Evolutionary conservation across 2,888 invertebrate genomes (phyloP), one percentile per base, ranked within the genome.

Genomic region (Xestia c-nigrum): DNA sequence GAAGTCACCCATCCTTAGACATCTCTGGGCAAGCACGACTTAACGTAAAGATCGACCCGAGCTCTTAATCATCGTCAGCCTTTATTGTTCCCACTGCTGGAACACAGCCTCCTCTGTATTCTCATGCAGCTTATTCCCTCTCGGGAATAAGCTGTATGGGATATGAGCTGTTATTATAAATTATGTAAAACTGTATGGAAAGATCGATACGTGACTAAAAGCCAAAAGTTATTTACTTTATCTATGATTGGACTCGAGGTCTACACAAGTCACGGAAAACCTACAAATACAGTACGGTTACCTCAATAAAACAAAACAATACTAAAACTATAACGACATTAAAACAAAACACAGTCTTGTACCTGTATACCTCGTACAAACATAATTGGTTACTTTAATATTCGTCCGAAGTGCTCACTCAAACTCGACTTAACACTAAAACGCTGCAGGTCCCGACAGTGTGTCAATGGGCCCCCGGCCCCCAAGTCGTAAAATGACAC

Each of bases 401-500:
- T 57, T 21, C 64, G 24, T 78, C 78, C 66, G 61, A 88, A 86
- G 76, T 80, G 71, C 64, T 81, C 73, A 75, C 76, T 85, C 74
- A 81, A 84, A 83, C 74, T 59, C 50, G 76, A 83, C 65, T 81
- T 74, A 84, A 80, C 85, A 79, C 78, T 83, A 80, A 82, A 85
- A 79, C 52, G 78, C 81, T 80, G 65, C 73, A 65, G 77, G 75
- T 72, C 57, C n/a, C 75, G 71, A 81, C 76, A 78, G 76, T 80
- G 80, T 86, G 76, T 66, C 76, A 85, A 81, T 70, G 50, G 74
- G 57, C 55, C 65, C 74, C 65, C 12, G 61, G 55, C 43, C 69
- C 72, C 69, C 57, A 73, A 65, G 89, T 91, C 92, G 91, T 94
- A 94, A 94, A 93, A 88, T 90, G 90, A 91, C 93, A 90, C 89